Conservation (phyloP, 2,888 invertebrate genomes). For the Ichneumoninae sp. region DNA sequence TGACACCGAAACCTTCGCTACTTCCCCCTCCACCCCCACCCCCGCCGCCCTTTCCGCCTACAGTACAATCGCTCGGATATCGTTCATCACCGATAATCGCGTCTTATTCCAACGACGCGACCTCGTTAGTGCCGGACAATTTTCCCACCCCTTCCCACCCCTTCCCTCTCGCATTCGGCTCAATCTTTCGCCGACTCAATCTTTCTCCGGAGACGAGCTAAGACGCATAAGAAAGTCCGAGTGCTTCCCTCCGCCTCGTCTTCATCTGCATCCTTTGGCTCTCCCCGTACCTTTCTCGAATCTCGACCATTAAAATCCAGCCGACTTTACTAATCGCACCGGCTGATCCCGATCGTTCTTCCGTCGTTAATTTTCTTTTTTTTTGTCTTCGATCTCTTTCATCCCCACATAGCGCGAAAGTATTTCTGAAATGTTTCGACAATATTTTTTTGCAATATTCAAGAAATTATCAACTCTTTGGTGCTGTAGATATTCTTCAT, state of each 20-base stretch:
- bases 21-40: not conserved
- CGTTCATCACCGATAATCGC: slow-evolving; percentile 75
- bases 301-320: slow-evolving; percentile 73
- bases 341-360: slow-evolving; percentile 3
- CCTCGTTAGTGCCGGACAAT: slow-evolving; percentile 74
- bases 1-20: not conserved
- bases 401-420: not conserved
- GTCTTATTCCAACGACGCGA: slow-evolving; percentile 71
- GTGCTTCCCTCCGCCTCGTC: slow-evolving; percentile 20
- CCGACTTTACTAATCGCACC: slow-evolving; percentile 59
- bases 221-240: not conserved
- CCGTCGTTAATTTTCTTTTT: not conserved
- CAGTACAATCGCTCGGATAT: slow-evolving; percentile 65
- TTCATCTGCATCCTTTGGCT: not conserved
- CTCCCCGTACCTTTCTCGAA: slow-evolving; percentile 39
- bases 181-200: not conserved
- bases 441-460: no score
- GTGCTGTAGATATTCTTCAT: no score
- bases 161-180: not conserved
- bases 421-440: no score
- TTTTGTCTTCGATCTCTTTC: not conserved
- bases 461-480: no score
- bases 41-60: not conserved
- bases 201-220: not conserved
- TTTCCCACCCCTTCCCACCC: slow-evolving; percentile 44